Evolutionary conservation across 1,140 invertebrate species (phyloP).

Genomic region (Leptinotarsa texana): DNA sequence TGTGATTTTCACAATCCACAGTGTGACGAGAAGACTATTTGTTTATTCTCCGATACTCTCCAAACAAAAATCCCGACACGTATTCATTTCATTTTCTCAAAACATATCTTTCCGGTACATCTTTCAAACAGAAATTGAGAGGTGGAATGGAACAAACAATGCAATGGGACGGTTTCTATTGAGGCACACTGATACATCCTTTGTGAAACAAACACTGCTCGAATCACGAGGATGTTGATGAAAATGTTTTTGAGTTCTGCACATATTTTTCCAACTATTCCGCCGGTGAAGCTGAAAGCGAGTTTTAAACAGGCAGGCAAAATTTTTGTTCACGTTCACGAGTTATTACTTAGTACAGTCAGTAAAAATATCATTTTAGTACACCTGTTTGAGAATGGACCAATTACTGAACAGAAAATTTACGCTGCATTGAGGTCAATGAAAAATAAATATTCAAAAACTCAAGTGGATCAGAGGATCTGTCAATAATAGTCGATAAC

Average conservation of each 20-base stretch:
- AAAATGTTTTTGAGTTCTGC: neutral
- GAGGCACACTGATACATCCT: neutral
- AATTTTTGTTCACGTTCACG: too few species aligned
- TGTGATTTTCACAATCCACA: neutral
- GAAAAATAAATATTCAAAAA: too few species aligned
- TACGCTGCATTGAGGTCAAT: too few species aligned
- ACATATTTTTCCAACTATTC: neutral
- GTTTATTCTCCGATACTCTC: neutral
- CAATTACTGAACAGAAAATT: too few species aligned
- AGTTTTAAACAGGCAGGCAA: too few species aligned
- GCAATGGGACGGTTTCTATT: neutral
- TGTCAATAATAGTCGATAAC: too few species aligned
- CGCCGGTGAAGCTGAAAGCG: neutral
- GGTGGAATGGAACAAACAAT: neutral
- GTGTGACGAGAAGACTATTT: neutral
- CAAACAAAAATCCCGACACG: neutral
- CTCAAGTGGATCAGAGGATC: too few species aligned
- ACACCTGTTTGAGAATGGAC: too few species aligned
- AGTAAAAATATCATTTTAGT: too few species aligned
- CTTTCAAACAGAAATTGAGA: neutral
- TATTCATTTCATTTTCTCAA: neutral
- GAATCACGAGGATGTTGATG: neutral
- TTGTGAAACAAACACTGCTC: constrained; percentile 4
- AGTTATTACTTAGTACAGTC: too few species aligned
- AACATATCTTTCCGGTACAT: neutral